phyloP scores from a whole-genome alignment of 2,113 vertebrate species.

The Merops nubicus region DNA sequence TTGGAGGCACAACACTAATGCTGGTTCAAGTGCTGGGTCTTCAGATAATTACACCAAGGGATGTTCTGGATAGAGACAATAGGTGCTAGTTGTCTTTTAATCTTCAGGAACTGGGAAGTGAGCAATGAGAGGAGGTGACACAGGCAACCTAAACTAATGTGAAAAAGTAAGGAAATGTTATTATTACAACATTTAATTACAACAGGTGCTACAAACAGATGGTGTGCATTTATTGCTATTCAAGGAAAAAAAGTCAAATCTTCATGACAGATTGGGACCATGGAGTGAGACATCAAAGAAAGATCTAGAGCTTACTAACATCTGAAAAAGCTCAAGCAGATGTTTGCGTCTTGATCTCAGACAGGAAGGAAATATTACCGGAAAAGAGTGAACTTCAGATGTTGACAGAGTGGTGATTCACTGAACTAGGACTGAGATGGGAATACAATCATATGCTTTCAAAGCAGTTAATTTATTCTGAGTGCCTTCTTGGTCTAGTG shows the following conservation, averaged over 20 bases:
- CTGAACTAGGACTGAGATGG: background rate
- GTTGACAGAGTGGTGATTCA: background rate
- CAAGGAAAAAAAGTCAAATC: background rate
- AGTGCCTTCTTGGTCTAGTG: background rate
- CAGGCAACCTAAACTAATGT: background rate
- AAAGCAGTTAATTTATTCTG: background rate
- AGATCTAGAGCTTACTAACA: background rate
- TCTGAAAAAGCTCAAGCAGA: background rate
- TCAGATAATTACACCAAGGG: background rate
- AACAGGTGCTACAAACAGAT: background rate
- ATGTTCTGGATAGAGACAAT: background rate
- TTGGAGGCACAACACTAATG: background rate
- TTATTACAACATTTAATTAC: background rate
- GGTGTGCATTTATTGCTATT: background rate
- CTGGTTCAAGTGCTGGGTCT: background rate
- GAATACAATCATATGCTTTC: background rate
- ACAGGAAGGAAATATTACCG: background rate
- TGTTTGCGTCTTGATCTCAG: background rate
- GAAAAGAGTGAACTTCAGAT: background rate
- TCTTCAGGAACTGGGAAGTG: background rate
- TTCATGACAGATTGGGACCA: background rate
- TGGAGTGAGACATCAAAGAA: background rate
- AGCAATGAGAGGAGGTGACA: background rate
- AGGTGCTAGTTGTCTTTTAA: background rate
- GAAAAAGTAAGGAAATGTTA: background rate